Percentiles rank a stretch among this genome's conserved stretches.
phyloP scores from a whole-genome alignment of 2,113 vertebrate genomes.

The Caloenas nicobarica region DNA sequence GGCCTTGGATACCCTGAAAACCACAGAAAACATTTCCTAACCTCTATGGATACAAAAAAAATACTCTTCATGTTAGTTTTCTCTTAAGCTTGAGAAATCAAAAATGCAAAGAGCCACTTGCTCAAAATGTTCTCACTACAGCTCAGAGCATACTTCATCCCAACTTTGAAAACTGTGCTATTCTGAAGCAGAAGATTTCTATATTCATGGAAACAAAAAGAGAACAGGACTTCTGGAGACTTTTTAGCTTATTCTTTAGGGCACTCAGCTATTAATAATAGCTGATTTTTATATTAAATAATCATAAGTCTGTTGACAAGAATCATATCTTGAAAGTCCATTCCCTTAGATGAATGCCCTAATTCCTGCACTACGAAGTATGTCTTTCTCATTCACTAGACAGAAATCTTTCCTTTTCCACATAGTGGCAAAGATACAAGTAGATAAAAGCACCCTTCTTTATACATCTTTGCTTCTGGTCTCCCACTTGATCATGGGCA shows the following conservation, averaged over 20 bases:
- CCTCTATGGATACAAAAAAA: neutral
- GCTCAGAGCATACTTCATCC: neutral
- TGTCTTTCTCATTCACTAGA: neutral
- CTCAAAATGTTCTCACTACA: neutral
- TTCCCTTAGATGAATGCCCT: neutral
- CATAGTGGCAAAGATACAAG: neutral
- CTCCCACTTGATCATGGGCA: neutral
- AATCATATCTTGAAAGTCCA: neutral
- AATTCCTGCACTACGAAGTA: neutral
- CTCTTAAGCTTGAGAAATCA: neutral
- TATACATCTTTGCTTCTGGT: neutral
- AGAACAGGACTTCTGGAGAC: accelerated
- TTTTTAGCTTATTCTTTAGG: neutral
- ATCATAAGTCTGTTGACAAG: neutral
- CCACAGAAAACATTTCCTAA: neutral
- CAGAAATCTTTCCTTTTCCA: neutral
- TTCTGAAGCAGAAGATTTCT: neutral
- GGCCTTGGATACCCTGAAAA: neutral
- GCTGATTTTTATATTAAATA: neutral
- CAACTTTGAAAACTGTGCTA: neutral
- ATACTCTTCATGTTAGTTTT: neutral
- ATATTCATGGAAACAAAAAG: neutral
- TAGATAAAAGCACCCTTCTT: neutral
- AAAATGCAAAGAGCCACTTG: neutral
- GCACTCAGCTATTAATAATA: neutral